Percentiles rank a stretch among this genome's conserved stretches.
These are phyloP conservation scores for Gambusia affinis DNA, from an alignment of 2,113 vertebrate species.

Conservation along the genomic window DNA sequence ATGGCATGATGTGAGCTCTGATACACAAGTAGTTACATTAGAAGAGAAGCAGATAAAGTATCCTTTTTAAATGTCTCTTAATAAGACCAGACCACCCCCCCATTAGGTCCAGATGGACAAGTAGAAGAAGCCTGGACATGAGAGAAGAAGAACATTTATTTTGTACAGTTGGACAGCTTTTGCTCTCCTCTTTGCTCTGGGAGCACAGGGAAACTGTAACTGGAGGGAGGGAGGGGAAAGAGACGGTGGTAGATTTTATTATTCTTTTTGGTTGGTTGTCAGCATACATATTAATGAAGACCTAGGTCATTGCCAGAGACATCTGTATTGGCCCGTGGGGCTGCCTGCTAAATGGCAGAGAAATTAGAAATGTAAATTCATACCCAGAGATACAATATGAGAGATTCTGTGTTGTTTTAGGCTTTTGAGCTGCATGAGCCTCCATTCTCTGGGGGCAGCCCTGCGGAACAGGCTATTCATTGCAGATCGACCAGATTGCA, in stretches of 20 bases:
- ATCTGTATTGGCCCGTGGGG: constrained; percentile 76
- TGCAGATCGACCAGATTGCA: constrained; percentile 76
- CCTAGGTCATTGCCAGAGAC: constrained; percentile 77
- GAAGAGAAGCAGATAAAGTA: constrained; percentile 61
- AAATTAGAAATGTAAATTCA: constrained; percentile 80
- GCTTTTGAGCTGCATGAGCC: constrained; percentile 59
- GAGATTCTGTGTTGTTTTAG: constrained; percentile 70
- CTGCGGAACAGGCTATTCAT: constrained; percentile 70
- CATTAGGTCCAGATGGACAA: constrained; percentile 58
- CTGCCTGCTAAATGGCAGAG: constrained; percentile 67
- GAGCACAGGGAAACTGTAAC: constrained; percentile 61
- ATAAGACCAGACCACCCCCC: constrained; percentile 59
- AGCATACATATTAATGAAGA: constrained; percentile 81
- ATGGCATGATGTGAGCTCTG: constrained; percentile 66
- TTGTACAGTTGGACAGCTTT: constrained; percentile 53
- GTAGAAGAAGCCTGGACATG: constrained; percentile 32
- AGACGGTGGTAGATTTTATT: constrained; percentile 52
- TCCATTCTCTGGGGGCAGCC: constrained; percentile 71
- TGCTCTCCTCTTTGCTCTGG: constrained; percentile 35
- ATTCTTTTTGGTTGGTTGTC: constrained; percentile 74
- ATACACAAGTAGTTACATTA: constrained; percentile 74
- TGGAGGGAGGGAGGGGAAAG: constrained; percentile 60
- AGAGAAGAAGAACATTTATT: constrained; percentile 50
- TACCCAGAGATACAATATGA: constrained; percentile 74
- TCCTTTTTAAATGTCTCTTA: constrained; percentile 68